A percentile compares a stretch with the other conserved stretches of the same genome.
Conservation (phyloP, 2,797 vertebrate species). For the Gallinago stenura region DNA sequence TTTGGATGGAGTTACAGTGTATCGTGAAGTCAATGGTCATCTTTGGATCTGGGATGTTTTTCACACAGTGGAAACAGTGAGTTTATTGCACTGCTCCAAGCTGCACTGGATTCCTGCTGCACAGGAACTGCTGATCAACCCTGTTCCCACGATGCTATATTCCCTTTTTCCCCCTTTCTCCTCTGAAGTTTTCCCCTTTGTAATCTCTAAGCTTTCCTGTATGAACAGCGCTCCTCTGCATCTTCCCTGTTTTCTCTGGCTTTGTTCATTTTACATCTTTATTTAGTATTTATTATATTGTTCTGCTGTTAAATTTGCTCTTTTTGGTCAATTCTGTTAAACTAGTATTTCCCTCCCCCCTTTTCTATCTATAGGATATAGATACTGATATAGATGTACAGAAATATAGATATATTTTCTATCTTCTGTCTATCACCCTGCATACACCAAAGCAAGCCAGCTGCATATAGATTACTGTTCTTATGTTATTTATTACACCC, state of each 20-base stretch:
- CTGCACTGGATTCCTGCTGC: neutral
- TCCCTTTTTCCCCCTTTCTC: neutral
- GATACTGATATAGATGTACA: neutral
- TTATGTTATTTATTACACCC: neutral
- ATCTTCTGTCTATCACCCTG: neutral
- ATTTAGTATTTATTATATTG: neutral
- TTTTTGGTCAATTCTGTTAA: neutral
- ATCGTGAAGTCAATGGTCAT: neutral
- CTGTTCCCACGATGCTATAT: neutral
- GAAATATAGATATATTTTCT: neutral
- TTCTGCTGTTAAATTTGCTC: neutral
- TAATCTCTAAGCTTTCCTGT: neutral
- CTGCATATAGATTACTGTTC: neutral
- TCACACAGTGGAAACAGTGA: neutral
- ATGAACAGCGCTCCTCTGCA: neutral
- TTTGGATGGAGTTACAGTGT: neutral
- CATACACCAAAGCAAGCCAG: neutral
- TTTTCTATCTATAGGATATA: neutral
- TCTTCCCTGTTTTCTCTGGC: neutral
- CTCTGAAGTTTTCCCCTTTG: neutral
- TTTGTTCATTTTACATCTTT: neutral
- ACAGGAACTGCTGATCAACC: too few relatives aligned
- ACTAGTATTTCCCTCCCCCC: neutral
- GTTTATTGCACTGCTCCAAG: neutral
- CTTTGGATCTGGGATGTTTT: neutral